Evolutionary conservation across 2,797 vertebrate genomes (phyloP).

Genomic region (Melanotaenia nigrans): DNA sequence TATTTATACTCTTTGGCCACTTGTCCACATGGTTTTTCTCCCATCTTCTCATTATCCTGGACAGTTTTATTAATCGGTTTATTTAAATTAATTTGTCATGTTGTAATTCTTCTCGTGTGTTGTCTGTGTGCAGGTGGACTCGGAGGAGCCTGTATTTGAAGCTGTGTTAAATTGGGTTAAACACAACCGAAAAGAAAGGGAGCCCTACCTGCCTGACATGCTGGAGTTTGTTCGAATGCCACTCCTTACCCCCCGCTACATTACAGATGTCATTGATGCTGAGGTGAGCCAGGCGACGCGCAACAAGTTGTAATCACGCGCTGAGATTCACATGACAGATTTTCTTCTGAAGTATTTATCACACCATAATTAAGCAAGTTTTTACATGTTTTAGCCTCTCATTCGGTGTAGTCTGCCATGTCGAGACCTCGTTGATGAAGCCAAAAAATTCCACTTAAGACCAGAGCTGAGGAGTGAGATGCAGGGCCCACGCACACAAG

Average conservation of each 20-base stretch:
- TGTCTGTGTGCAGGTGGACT: constrained; percentile 88
- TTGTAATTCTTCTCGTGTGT: neutral
- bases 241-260: constrained; percentile 95
- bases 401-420: constrained; percentile 96
- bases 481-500: constrained; percentile 96
- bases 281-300: constrained; percentile 84
- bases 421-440: constrained; percentile 97
- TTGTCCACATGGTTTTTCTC: no score
- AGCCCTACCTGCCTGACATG: constrained; percentile 91
- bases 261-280: constrained; percentile 96
- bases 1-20: no score
- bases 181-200: constrained; percentile 92
- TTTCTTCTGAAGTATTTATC: constrained; percentile 34
- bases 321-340: constrained; percentile 18
- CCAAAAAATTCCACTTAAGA: constrained; percentile 98
- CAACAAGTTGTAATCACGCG: constrained; percentile 24
- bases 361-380: constrained; percentile 46
- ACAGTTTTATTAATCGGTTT: neutral
- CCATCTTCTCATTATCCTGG: no score
- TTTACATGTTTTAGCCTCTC: constrained; percentile 86
- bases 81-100: neutral
- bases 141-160: constrained; percentile 97
- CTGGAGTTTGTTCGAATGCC: constrained; percentile 97
- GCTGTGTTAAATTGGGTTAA: constrained; percentile 98
- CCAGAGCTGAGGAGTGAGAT: constrained; percentile 97